These are phyloP conservation scores for Cheilosia variabilis DNA, from an alignment of 2,888 invertebrate species.

Conservation along the genomic window DNA sequence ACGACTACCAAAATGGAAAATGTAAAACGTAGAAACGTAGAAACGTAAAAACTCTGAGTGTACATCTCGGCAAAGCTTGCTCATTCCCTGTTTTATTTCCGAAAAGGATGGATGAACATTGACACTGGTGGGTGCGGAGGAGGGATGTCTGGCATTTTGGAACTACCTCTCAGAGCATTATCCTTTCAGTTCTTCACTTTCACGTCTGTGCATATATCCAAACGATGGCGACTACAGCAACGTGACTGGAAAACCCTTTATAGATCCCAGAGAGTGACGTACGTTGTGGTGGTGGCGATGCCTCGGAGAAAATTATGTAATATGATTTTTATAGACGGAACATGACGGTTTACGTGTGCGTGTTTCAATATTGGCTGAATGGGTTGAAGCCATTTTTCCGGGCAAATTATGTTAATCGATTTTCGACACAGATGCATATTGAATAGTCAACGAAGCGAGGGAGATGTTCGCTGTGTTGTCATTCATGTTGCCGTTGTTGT, in stretches of 20 bases:
- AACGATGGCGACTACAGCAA: constrained; percentile 1
- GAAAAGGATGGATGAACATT: constrained; percentile 4
- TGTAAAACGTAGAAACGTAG: not conserved
- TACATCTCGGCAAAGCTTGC: not conserved
- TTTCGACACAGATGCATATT: constrained; percentile 13
- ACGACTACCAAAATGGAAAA: not conserved
- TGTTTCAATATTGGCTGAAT: constrained; percentile 24
- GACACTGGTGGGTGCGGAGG: not conserved
- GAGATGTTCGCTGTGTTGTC: not conserved
- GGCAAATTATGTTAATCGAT: constrained; percentile 23
- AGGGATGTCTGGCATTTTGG: not conserved
- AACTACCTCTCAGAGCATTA: not conserved
- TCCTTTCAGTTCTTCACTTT: constrained; percentile 13
- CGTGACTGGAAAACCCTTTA: constrained; percentile 13
- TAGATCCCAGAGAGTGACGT: not conserved
- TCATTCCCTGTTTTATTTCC: not conserved
- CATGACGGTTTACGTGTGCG: constrained; percentile 22
- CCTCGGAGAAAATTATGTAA: constrained; percentile 10
- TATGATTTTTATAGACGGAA: constrained; percentile 33
- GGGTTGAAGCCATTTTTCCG: constrained; percentile 3
- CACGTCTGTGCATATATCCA: constrained; percentile 3
- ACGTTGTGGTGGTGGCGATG: not conserved
- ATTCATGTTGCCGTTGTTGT: not conserved
- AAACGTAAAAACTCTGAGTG: not conserved
- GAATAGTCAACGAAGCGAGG: constrained; percentile 4